Evolutionary conservation across 1,140 invertebrate genomes (phyloP), one percentile per base, ranked within the genome.

Genomic region (Matsumurasca onukii): DNA sequence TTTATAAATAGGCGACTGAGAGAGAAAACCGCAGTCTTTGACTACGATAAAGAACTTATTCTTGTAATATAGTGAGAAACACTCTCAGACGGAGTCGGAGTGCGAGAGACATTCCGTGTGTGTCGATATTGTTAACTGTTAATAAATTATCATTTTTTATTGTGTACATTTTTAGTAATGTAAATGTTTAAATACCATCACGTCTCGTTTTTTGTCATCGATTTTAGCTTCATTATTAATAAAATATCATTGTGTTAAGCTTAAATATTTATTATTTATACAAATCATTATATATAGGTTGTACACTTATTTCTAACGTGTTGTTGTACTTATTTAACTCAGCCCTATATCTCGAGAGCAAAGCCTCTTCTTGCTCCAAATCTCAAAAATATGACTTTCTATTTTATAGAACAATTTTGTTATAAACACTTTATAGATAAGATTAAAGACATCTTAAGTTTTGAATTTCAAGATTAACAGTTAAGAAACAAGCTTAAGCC

Each of bases 261-360:
- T 51, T 66, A 52, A 66, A 51, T 52, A 66, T 66, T 52, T 66
- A 66, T 52, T 66, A 66, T 66, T 52, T 52, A 66, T 66, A 66
- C 31, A n/a, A 52, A 29, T n/a, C 52, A 66, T 66, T 66, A 51
- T 66, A 66, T 66, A 66, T 66, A 66, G 62, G 62, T 65, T 65
- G 62, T 65, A 65, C 62, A 65, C 31, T 63, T 65, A 65, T 39
- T 39, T 39, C 5, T 39, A 39, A 39, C 17, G 34, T 39, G 5
- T 5, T 39, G 34, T 39, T 39, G 5, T 39, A 39, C 17, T 39
- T 39, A 39, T 39, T 39, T 9, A 5, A 9, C 34, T 39, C 34
- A n/a, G n/a, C n/a, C n/a, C n/a, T n/a, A n/a, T n/a, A n/a, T n/a
- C n/a, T n/a, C 25, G 17, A 51, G 3, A 39, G 5, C 39, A n/a